Base-by-base conservation (phyloP, 2,888 invertebrate species). In the Drosophila nigricruria region DNA sequence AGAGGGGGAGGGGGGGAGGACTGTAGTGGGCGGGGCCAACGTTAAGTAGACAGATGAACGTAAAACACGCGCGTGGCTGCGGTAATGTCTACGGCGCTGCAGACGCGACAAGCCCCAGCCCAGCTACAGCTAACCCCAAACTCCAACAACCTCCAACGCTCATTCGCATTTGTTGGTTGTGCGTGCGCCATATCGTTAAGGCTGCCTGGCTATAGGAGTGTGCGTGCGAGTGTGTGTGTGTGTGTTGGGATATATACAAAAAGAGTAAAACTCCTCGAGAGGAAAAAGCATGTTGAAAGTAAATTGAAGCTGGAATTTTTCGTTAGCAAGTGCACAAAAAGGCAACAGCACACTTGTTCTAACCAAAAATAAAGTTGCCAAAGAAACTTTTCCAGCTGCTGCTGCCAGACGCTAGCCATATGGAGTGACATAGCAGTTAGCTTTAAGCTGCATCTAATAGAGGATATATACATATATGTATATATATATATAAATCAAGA, bases 31-130 rank as follows among this genome's bases (percentile, higher is more conserved):
- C 43, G 25, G 54, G 45, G 49, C 66, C 70, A 73, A 81, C 79
- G 84, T 76, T 90, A 86, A 87, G 89, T 81, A 90, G 90, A 86
- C 89, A 90, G 85, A 90, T 90, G 84, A 85, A 88, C 84, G 90
- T 86, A 89, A 85, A 85, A 88, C 85, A 86, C 89, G 85, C 85
- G 87, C 89, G 89, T 81, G 87, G 86, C 90, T 85, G 85, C 73
- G 84, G 84, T 90, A 88, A 89, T 86, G 84, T 90, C 89, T 86
- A 82, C 84, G 72, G 70, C 71, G 70, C 65, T 74, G 69, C 70
- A 83, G 88, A 87, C 83, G 70, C 40, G 53, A 50, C 32, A 53
- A 27, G 23, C 57, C 42, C 77, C 49, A 47, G 5, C 27, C 50
- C 36, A 20, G n/a, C 16, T 18, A n/a, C 38, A 25, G 25, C 36